Conservation (phyloP, 2,113 vertebrate species). For the Hemiscyllium ocellatum region DNA sequence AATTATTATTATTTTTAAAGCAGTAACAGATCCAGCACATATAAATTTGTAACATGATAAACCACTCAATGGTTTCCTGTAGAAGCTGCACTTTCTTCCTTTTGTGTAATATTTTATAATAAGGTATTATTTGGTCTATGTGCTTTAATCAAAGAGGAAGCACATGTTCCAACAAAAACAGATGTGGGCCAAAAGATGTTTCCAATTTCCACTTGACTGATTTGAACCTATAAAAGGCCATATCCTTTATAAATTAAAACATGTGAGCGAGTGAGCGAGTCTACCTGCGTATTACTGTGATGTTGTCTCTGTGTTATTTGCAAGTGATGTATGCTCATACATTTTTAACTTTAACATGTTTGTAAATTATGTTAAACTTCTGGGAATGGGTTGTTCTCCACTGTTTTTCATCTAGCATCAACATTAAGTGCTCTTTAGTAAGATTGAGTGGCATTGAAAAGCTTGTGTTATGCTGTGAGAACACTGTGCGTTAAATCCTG, state of each 20-base stretch:
- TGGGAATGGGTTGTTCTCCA: not conserved
- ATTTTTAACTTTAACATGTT: not conserved
- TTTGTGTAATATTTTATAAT: constrained; percentile 34
- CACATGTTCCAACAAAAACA: constrained; percentile 36
- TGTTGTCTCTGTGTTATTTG: not conserved
- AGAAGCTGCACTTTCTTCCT: constrained; percentile 15
- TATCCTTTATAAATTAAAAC: constrained; percentile 17
- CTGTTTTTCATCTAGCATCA: not conserved
- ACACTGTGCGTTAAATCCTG: not conserved
- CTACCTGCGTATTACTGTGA: not conserved
- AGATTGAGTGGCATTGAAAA: not conserved
- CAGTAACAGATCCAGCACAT: not conserved
- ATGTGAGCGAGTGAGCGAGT: not conserved
- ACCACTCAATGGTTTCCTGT: constrained; percentile 32
- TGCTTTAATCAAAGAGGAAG: constrained; percentile 37
- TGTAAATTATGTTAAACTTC: not conserved
- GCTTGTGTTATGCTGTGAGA: not conserved
- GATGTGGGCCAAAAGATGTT: constrained; percentile 32
- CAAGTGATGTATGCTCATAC: not conserved
- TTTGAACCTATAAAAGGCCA: constrained; percentile 30
- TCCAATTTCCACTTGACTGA: constrained; percentile 30
- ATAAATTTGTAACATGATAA: constrained; percentile 33
- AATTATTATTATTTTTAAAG: constrained; percentile 31
- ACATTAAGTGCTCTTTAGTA: not conserved
- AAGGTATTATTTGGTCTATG: constrained; percentile 31